Evolutionary conservation across 2,113 vertebrate species (phyloP).

Genomic region (Antigone vipio): DNA sequence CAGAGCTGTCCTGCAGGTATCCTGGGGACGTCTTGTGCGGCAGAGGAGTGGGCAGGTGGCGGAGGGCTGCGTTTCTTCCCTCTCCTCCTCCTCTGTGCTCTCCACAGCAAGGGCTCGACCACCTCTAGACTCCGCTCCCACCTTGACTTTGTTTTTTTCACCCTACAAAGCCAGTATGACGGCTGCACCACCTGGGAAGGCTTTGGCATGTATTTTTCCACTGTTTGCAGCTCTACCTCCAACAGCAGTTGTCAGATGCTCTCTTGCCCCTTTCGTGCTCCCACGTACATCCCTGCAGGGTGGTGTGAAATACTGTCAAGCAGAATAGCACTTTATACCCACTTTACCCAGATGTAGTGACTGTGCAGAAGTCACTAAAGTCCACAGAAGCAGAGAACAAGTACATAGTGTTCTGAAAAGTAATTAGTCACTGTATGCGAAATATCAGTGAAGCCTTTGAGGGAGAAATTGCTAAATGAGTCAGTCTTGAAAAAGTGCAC

Average conservation of each 20-base stretch:
- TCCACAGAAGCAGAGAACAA: slow-evolving; percentile 43
- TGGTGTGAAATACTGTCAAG: slow-evolving; percentile 3
- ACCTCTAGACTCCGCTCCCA: background rate
- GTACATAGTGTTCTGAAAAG: slow-evolving; percentile 58
- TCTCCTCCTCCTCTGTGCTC: background rate
- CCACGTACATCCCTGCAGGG: background rate
- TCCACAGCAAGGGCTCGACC: background rate
- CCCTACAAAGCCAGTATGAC: background rate
- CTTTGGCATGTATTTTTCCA: background rate
- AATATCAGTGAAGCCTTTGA: slow-evolving; percentile 55
- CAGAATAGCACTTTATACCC: background rate
- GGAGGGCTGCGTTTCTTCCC: background rate
- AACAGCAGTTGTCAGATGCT: background rate
- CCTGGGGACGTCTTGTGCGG: fast-evolving
- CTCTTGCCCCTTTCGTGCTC: background rate
- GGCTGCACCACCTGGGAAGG: background rate
- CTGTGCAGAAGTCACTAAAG: slow-evolving; percentile 15
- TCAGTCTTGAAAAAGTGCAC: slow-evolving; percentile 51
- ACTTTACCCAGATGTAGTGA: background rate
- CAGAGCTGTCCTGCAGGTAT: background rate
- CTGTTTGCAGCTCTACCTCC: background rate
- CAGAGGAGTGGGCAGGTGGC: background rate
- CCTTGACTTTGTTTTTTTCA: background rate
- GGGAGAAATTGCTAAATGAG: slow-evolving; percentile 53
- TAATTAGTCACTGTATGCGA: slow-evolving; percentile 55